Evolutionary conservation across 2,113 vertebrate species (phyloP).

Genomic region (Pachycephala philippinensis): DNA sequence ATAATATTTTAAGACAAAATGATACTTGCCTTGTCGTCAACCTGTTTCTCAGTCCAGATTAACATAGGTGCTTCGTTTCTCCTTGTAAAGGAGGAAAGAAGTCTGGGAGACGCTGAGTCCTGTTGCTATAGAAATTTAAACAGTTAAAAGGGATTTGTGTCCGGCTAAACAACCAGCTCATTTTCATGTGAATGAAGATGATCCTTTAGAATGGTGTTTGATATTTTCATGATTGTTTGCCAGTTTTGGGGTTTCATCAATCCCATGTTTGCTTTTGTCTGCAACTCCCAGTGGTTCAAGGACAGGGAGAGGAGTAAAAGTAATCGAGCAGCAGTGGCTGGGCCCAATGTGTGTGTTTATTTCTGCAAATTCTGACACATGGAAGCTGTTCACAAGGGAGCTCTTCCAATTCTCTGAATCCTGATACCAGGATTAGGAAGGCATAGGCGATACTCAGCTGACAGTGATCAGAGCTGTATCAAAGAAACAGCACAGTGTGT

Average conservation of each 20-base stretch:
- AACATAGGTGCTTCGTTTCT: neutral
- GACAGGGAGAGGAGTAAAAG: neutral
- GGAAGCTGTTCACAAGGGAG: neutral
- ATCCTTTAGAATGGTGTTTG: neutral
- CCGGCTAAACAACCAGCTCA: neutral
- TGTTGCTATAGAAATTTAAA: neutral
- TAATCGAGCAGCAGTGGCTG: neutral
- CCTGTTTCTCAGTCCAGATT: neutral
- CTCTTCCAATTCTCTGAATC: neutral
- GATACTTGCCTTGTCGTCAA: neutral
- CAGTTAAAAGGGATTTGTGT: neutral
- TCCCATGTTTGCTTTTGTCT: neutral
- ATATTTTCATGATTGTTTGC: neutral
- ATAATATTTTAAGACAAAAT: neutral
- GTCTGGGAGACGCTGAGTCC: neutral
- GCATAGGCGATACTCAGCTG: neutral
- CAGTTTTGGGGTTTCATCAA: neutral
- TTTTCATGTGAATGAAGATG: neutral
- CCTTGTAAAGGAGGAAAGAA: neutral
- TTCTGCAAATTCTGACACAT: neutral
- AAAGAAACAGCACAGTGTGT: neutral
- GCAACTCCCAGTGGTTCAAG: neutral
- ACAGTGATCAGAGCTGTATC: neutral
- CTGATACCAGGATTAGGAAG: neutral
- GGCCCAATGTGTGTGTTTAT: neutral